These are phyloP conservation scores for Dexiosoma caninum DNA, from an alignment of 2,888 invertebrate species.

Conservation along the genomic window DNA sequence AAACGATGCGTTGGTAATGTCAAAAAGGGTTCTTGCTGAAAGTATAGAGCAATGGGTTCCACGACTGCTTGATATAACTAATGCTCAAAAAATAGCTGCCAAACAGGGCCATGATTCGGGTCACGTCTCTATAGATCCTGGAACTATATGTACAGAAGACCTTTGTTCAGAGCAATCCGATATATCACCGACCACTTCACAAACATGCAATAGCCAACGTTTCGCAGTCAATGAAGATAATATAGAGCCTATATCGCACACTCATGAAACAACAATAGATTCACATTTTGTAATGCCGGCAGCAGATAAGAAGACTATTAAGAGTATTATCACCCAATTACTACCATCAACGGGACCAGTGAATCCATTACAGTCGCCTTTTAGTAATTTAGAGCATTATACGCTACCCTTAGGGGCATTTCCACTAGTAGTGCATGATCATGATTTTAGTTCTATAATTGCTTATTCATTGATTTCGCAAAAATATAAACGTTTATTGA, in stretches of 20 bases:
- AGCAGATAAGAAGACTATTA: slow-evolving; percentile 82
- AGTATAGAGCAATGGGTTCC: slow-evolving; percentile 85
- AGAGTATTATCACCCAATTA: slow-evolving; percentile 84
- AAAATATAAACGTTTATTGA: slow-evolving; percentile 84
- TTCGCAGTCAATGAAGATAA: slow-evolving; percentile 30
- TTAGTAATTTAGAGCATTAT: slow-evolving; percentile 84
- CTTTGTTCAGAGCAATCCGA: slow-evolving; percentile 78
- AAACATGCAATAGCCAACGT: slow-evolving; percentile 25
- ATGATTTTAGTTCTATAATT: slow-evolving; percentile 90
- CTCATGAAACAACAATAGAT: slow-evolving; percentile 35
- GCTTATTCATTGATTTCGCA: slow-evolving; percentile 87
- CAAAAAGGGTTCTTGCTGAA: slow-evolving; percentile 84
- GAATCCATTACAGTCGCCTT: slow-evolving; percentile 80
- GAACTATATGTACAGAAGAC: slow-evolving; percentile 77
- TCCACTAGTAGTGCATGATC: slow-evolving; percentile 87
- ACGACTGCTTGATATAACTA: slow-evolving; percentile 77
- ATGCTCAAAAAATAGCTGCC: slow-evolving; percentile 71
- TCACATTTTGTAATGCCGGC: slow-evolving; percentile 62
- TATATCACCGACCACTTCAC: slow-evolving; percentile 67
- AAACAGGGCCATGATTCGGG: slow-evolving; percentile 66
- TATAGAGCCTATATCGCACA: slow-evolving; percentile 5
- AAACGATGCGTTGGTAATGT: slow-evolving; percentile 81
- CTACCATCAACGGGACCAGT: slow-evolving; percentile 80
- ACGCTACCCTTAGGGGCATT: slow-evolving; percentile 81
- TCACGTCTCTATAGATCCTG: slow-evolving; percentile 69